These are phyloP conservation scores for Anguilla pacifica DNA, from an alignment of 2,797 vertebrate species.

Conservation along the genomic window DNA sequence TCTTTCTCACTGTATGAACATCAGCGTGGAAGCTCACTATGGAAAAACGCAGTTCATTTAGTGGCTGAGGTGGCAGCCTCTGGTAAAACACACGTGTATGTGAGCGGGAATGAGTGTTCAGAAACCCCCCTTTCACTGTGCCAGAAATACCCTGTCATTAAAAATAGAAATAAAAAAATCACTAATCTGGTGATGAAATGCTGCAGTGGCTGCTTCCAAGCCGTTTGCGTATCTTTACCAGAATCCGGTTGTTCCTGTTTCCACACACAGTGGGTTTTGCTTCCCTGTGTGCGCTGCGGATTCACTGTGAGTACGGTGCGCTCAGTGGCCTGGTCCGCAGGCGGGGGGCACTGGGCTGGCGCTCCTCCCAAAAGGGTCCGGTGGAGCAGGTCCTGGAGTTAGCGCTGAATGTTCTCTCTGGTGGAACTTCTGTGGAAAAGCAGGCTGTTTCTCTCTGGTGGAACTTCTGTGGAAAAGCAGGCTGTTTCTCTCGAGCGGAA, in stretches of 20 bases:
- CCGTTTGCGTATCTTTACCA: conserved; percentile 10
- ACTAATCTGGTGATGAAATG: conserved; percentile 10
- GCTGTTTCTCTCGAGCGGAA: neutral
- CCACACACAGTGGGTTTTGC: neutral
- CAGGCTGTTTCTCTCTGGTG: neutral
- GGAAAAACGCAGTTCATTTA: neutral
- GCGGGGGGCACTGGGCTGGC: neutral
- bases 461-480: no score
- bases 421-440: no score
- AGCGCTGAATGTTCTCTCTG: neutral
- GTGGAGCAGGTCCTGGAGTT: neutral
- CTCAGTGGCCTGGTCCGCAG: neutral
- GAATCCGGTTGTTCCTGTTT: neutral
- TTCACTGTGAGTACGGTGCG: neutral
- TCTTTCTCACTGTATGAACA: no score
- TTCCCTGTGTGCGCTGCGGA: no score
- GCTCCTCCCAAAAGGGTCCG: neutral
- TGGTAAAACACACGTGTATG: neutral
- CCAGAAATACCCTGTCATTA: neutral
- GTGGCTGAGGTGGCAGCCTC: neutral
- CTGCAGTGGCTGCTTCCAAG: neutral
- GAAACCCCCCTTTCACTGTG: neutral
- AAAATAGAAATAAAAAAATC: neutral
- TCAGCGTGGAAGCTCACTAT: neutral
- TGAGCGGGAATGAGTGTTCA: neutral